phyloP scores from a whole-genome alignment of 2,888 invertebrate species.

The Limnephilus lunatus region DNA sequence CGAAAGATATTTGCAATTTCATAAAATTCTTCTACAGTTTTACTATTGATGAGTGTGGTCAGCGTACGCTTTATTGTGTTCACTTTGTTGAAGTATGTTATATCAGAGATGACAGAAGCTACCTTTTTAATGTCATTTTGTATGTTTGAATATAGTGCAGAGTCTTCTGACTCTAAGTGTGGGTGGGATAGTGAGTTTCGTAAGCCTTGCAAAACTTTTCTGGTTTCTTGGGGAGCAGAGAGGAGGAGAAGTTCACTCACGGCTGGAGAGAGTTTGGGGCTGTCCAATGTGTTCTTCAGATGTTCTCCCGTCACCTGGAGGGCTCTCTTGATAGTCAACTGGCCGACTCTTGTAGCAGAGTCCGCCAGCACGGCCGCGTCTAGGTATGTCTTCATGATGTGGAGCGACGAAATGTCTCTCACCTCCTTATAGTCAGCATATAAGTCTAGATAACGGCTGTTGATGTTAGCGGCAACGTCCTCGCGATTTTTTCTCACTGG shows the following conservation, averaged over 20 bases:
- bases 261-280: too few species aligned
- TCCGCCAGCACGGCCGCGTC: not conserved
- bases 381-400: not conserved
- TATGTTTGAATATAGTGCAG: not conserved
- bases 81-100: not conserved
- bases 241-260: not conserved
- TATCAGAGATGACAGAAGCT: not conserved
- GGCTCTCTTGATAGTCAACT: not conserved
- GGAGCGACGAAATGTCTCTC: not conserved
- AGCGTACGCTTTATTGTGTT: too few species aligned
- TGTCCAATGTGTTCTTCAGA: too few species aligned
- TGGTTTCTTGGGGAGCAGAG: not conserved
- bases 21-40: too few species aligned
- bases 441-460: not conserved
- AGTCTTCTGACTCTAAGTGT: not conserved
- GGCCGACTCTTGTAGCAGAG: not conserved
- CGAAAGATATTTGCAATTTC: too few species aligned
- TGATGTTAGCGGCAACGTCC: not conserved
- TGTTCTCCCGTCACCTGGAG: too few species aligned
- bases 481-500: not conserved
- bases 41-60: too few species aligned
- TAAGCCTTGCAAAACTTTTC: not conserved
- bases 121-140: slow-evolving; percentile 14
- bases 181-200: not conserved
- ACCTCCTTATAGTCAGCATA: not conserved